These are phyloP conservation scores for Clunio marinus DNA, from an alignment of 2,888 invertebrate species.

Conservation along the genomic window DNA sequence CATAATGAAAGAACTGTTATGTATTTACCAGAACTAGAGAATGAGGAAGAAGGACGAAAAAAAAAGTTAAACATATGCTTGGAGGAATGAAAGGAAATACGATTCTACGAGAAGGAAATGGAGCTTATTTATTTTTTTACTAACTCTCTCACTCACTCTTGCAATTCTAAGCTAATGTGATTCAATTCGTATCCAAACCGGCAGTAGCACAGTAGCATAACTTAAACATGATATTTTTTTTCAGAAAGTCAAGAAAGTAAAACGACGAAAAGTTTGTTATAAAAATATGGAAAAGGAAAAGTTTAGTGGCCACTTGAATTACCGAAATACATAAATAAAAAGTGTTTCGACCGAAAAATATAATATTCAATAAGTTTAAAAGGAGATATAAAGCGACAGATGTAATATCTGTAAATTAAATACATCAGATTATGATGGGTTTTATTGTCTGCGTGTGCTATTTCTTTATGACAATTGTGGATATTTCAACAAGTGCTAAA, in stretches of 20 bases:
- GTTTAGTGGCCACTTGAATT: not conserved
- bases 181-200: not conserved
- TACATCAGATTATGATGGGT: constrained; percentile 42
- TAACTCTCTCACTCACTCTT: not conserved
- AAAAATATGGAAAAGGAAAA: not conserved
- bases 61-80: too few species aligned
- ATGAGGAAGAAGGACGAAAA: too few species aligned
- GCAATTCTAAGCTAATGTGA: not conserved
- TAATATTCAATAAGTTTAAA: constrained; percentile 14
- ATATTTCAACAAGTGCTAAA: constrained; percentile 44
- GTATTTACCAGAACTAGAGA: not conserved
- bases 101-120: not conserved
- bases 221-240: too few species aligned
- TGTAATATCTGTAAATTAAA: constrained; percentile 42
- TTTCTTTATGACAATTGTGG: constrained; percentile 43
- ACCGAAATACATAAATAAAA: not conserved
- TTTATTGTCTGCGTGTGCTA: constrained; percentile 41
- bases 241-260: not conserved
- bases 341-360: not conserved
- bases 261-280: not conserved
- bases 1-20: not conserved
- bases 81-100: not conserved
- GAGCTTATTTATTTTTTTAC: constrained; percentile 19
- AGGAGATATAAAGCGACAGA: constrained; percentile 38
- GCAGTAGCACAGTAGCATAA: too few species aligned